Percentiles rank a stretch among this genome's conserved stretches.
Conservation (phyloP, 2,888 invertebrate genomes). For the Sesia bembeciformis region DNA sequence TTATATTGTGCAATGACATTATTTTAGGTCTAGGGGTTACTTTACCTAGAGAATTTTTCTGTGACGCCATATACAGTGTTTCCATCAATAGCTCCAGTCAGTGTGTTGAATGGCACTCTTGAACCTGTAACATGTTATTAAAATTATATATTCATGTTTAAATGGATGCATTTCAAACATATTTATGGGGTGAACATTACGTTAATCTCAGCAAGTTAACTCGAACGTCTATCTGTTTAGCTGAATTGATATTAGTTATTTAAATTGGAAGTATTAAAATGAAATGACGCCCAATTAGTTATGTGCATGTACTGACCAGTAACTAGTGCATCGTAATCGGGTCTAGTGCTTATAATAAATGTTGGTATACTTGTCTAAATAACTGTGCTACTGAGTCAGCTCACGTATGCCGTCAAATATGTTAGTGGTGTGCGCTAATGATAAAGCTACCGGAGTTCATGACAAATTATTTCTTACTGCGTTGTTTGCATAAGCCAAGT, state of each 20-base stretch:
- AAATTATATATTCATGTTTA: constrained; percentile 3
- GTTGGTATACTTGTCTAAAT: not conserved
- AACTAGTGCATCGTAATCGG: not conserved
- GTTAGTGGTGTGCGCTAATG: not conserved
- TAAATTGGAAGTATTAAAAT: not conserved
- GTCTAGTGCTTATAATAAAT: not conserved
- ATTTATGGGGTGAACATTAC: not conserved
- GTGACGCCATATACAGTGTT: constrained; percentile 93
- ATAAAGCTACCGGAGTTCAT: constrained; percentile 10
- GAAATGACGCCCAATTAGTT: not conserved
- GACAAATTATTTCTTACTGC: constrained; percentile 18
- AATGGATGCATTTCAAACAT: not conserved
- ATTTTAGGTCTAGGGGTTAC: too few species aligned
- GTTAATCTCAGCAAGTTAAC: not conserved
- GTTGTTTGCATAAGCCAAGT: constrained; percentile 14
- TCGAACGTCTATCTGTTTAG: not conserved
- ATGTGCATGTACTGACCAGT: not conserved
- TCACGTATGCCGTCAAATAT: not conserved
- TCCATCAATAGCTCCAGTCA: constrained; percentile 90
- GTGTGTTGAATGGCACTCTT: constrained; percentile 87
- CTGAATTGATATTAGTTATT: not conserved
- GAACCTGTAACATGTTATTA: constrained; percentile 74
- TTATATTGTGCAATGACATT: too few species aligned
- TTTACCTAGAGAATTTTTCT: constrained; percentile 84
- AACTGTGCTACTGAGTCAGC: not conserved